Evolutionary conservation across 2,888 invertebrate species (phyloP).

Genomic region (Junonia oenone): DNA sequence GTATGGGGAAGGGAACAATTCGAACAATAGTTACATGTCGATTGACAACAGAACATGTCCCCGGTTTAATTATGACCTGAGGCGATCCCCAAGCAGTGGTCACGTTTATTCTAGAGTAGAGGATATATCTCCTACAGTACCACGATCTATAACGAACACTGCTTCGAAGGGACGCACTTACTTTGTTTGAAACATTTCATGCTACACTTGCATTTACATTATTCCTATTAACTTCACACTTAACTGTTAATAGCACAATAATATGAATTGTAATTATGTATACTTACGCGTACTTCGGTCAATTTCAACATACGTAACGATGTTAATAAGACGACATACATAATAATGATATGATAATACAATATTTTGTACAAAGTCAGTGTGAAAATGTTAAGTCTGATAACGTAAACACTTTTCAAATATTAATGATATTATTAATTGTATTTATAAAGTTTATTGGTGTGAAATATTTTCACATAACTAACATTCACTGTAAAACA

Average conservation of each 20-base stretch:
- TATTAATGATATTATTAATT: conserved; percentile 40
- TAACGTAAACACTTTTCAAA: conserved; percentile 55
- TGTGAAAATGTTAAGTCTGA: conserved; percentile 69
- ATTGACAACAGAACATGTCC: conserved; percentile 80
- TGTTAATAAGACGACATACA: conserved; percentile 23
- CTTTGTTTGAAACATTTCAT: conserved; percentile 57
- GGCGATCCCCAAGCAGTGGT: conserved; percentile 73
- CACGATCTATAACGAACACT: conserved; percentile 58
- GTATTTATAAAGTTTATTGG: conserved; percentile 47
- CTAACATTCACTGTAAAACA: conserved; percentile 63
- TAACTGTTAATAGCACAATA: conserved; percentile 24
- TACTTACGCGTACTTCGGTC: conserved; percentile 47
- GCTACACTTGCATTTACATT: conserved; percentile 23
- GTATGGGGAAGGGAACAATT: conserved; percentile 82
- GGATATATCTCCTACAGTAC: conserved; percentile 67
- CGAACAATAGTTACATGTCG: conserved; percentile 85
- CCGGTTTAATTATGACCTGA: conserved; percentile 77
- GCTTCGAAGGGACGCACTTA: conserved; percentile 70
- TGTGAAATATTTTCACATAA: conserved; percentile 48
- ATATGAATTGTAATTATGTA: conserved; percentile 25
- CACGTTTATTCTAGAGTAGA: conserved; percentile 77
- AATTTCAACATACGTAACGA: conserved; percentile 67
- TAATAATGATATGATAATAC: conserved; percentile 41
- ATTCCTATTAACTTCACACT: conserved; percentile 26
- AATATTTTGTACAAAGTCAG: conserved; percentile 66